Percentiles rank a stretch among this genome's conserved stretches.
phyloP scores from a whole-genome alignment of 2,113 vertebrate species.

The Podarcis raffonei region DNA sequence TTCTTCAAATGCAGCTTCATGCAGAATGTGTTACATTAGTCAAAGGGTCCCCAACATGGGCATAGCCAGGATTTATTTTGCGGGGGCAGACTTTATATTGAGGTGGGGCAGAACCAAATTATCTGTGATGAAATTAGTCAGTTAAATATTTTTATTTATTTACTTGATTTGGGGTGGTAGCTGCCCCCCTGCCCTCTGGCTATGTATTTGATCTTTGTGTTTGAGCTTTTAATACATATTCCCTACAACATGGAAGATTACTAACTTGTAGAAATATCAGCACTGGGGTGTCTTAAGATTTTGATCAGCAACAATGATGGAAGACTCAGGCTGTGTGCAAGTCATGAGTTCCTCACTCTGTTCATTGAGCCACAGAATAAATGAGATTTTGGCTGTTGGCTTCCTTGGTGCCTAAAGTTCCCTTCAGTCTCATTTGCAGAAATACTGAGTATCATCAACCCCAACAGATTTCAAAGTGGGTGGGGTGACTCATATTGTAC shows the following conservation, averaged over 20 bases:
- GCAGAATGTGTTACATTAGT: background rate
- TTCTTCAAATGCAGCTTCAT: background rate
- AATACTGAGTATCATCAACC: background rate
- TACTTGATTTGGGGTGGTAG: too few species aligned
- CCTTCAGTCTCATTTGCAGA: background rate
- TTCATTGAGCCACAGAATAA: background rate
- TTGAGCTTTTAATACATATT: background rate
- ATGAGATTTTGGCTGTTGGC: background rate
- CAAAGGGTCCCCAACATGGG: background rate
- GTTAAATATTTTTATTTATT: too few species aligned
- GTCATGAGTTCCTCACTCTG: background rate
- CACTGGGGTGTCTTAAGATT: background rate
- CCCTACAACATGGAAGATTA: background rate
- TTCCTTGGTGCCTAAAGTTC: background rate
- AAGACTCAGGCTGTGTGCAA: background rate
- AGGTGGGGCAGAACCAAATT: background rate
- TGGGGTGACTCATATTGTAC: background rate
- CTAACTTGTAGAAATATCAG: background rate
- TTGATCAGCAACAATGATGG: background rate
- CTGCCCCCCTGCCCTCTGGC: background rate
- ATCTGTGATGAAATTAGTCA: background rate
- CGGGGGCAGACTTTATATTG: too few species aligned
- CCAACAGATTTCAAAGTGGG: background rate
- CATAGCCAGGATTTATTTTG: too few species aligned
- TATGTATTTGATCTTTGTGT: background rate